Evolutionary conservation across 1,140 invertebrate species (phyloP), one percentile per base, ranked within the genome.

Genomic region (Euwallacea fornicatus): DNA sequence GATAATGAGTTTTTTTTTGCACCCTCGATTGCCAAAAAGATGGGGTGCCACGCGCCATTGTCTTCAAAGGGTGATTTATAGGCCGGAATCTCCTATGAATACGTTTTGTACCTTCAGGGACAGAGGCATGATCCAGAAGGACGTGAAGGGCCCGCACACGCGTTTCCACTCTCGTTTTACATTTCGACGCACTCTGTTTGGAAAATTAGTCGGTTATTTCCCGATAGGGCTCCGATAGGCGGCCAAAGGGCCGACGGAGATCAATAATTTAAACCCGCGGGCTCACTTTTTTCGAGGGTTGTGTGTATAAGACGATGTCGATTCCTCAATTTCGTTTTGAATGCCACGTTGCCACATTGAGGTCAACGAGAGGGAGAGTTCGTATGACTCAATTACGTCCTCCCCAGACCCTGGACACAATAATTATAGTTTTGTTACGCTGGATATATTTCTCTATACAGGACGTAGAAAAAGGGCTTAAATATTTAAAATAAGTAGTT

Each of bases 1-100:
- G 66, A 68, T 68, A 68, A 68, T 68, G 66, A 68, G 66, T 58
- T 68, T 68, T 68, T 61, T 65, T 66, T 60, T 47, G 55, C 66
- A 33, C 56, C 55, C 66, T 43, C 43, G 42, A 46, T 41, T 60
- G 13, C 44, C 13, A 60, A 60, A 68, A 68, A 62, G 66, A 59
- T 59, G 43, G 66, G 66, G 55, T 68, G 66, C 55, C 66, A 68
- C 66, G 66, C 55, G 46, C 66, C 66, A 68, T 68, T 68, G 66
- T 68, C 55, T 68, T 60, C 55, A 68, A 68, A 59, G 66, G 66
- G 66, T 68, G 58, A 68, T 68, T 68, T 68, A 68, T 68, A 53
- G 43, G 8, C 66, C 7, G 9, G 42, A n/a, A 55, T 66, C 13
- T 58, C 10, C 50, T 66, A 66, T 55, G 64, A 66, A 66, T 68